Evolutionary conservation across 2,888 invertebrate genomes (phyloP).

Genomic region (Mayetiola destructor): DNA sequence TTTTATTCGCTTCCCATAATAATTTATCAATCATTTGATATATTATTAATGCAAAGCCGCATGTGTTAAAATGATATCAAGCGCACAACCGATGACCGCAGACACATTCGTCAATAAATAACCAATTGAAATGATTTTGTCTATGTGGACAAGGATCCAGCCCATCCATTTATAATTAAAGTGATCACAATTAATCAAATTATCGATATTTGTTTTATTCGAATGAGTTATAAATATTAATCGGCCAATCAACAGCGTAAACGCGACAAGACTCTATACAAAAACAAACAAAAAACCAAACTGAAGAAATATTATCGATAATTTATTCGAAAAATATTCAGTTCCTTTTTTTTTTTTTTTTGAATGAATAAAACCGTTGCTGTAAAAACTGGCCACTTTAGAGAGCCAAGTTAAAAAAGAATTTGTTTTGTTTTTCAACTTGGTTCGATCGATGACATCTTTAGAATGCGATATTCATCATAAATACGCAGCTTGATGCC

Average conservation of each 20-base stretch:
- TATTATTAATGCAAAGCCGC: not conserved
- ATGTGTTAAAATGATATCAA: not conserved
- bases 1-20: not conserved
- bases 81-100: no score
- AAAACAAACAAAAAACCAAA: constrained; percentile 6
- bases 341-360: not conserved
- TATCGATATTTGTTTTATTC: constrained; percentile 12
- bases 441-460: constrained; percentile 11
- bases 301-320: not conserved
- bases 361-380: not conserved
- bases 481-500: constrained; percentile 12
- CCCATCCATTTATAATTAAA: no score
- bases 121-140: not conserved
- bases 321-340: not conserved
- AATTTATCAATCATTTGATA: not conserved
- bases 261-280: not conserved
- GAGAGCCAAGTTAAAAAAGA: not conserved
- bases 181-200: not conserved
- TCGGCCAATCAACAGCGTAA: not conserved
- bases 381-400: not conserved
- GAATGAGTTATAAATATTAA: no score
- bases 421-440: no score
- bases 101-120: not conserved
- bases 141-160: no score
- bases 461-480: constrained; percentile 13